These are phyloP conservation scores for Epizoanthus scotinus DNA, from an alignment of 92 coral and sea anemone species.

Conservation along the genomic window DNA sequence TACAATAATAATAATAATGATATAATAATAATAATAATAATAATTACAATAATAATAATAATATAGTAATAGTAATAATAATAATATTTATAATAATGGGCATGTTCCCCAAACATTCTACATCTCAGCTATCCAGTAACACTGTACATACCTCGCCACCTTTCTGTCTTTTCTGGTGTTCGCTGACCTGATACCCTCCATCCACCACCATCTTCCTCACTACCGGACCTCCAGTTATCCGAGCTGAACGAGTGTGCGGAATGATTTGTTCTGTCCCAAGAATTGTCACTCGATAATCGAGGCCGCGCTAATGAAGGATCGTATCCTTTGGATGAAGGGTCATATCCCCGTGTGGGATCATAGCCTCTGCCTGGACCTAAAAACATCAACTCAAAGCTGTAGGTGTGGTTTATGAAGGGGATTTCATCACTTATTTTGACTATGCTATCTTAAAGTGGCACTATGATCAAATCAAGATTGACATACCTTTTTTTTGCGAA, in stretches of 20 bases:
- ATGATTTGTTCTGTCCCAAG: slow-evolving; percentile 81
- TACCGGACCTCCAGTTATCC: slow-evolving; percentile 88
- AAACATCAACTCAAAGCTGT: not conserved
- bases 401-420: slow-evolving; percentile 47
- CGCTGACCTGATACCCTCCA: slow-evolving; percentile 94
- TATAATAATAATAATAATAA: too few relatives aligned
- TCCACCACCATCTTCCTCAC: slow-evolving; percentile 90
- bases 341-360: slow-evolving; percentile 33
- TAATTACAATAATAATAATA: too few relatives aligned
- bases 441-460: too few relatives aligned
- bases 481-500: too few relatives aligned
- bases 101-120: too few relatives aligned
- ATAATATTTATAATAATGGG: too few relatives aligned
- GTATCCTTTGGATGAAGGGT: slow-evolving; percentile 73
- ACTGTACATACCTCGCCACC: slow-evolving; percentile 82
- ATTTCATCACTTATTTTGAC: not conserved
- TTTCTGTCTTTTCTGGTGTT: slow-evolving; percentile 75
- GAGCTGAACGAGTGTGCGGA: slow-evolving; percentile 50
- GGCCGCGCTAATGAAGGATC: slow-evolving; percentile 82
- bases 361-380: slow-evolving; percentile 38
- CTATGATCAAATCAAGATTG: too few relatives aligned
- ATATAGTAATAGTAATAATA: too few relatives aligned
- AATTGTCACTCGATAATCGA: slow-evolving; percentile 80
- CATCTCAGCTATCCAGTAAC: too few relatives aligned
- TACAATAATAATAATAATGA: too few relatives aligned